These are phyloP conservation scores for Ochropleura leucogaster DNA, from an alignment of 2,888 invertebrate species.

Conservation along the genomic window DNA sequence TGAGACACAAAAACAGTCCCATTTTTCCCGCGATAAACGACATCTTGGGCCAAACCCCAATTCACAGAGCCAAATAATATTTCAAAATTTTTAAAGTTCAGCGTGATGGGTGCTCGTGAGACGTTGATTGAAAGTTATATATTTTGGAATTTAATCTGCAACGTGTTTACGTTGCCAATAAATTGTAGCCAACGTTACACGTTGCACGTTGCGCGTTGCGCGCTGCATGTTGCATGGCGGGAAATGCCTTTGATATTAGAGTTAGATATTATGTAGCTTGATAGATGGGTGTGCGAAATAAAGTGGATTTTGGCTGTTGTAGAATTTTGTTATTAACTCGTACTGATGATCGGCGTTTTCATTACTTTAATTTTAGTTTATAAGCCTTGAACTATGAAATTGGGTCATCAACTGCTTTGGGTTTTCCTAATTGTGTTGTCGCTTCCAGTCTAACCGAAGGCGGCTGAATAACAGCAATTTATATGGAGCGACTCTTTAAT, in stretches of 20 bases:
- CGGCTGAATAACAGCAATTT: background rate
- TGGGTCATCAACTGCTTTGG: background rate
- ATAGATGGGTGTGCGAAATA: constrained; percentile 41
- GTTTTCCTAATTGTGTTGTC: background rate
- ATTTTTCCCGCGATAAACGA: constrained; percentile 51
- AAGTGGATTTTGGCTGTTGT: constrained; percentile 9
- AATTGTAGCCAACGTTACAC: constrained; percentile 53
- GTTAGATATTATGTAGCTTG: constrained; percentile 46
- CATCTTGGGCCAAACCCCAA: constrained; percentile 53
- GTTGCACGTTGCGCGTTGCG: constrained; percentile 53
- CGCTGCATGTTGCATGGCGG: constrained; percentile 44
- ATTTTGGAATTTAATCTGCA: constrained; percentile 78
- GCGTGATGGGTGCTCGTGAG: constrained; percentile 73
- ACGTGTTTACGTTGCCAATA: constrained; percentile 70
- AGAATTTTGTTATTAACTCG: background rate
- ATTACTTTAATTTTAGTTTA: background rate
- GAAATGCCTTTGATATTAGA: constrained; percentile 51
- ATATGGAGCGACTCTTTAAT: background rate
- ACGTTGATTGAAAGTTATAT: constrained; percentile 83
- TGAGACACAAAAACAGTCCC: background rate
- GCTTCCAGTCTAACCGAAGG: background rate
- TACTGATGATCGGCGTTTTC: background rate
- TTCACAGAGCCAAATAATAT: constrained; percentile 77
- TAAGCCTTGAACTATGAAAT: background rate
- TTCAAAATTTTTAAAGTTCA: constrained; percentile 84